These are phyloP conservation scores for Ellobius talpinus DNA, from an alignment of 2,113 vertebrate genomes.

Conservation along the genomic window DNA sequence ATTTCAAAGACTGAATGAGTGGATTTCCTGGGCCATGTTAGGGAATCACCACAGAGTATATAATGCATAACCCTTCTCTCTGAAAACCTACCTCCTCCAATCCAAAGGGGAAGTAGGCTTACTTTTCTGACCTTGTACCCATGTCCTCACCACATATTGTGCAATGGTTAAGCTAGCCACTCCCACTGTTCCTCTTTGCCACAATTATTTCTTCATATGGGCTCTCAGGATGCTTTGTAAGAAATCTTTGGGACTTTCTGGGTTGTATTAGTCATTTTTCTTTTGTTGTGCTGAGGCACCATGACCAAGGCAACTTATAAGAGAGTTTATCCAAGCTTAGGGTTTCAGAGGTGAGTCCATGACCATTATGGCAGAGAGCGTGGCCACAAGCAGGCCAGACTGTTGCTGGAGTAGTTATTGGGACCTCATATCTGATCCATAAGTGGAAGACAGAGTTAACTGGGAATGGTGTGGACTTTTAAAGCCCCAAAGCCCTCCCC, in stretches of 20 bases:
- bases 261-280: neutral
- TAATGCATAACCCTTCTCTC: neutral
- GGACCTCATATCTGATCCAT: neutral
- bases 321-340: neutral
- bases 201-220: neutral
- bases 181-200: neutral
- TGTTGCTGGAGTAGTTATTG: neutral
- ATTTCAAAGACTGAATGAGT: neutral
- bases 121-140: neutral
- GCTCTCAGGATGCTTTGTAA: neutral
- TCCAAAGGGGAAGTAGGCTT: neutral
- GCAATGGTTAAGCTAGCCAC: neutral
- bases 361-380: neutral
- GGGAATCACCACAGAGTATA: neutral
- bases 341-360: neutral
- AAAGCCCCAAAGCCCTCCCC: neutral
- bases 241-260: neutral
- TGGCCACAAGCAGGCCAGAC: too few species aligned
- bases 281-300: neutral
- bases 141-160: rapidly evolving
- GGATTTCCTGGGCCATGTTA: neutral
- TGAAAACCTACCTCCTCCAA: neutral
- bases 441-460: neutral
- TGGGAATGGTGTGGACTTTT: neutral
- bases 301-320: neutral